phyloP scores from a whole-genome alignment of 2,797 vertebrate species.

The Acanthurus lineatus region DNA sequence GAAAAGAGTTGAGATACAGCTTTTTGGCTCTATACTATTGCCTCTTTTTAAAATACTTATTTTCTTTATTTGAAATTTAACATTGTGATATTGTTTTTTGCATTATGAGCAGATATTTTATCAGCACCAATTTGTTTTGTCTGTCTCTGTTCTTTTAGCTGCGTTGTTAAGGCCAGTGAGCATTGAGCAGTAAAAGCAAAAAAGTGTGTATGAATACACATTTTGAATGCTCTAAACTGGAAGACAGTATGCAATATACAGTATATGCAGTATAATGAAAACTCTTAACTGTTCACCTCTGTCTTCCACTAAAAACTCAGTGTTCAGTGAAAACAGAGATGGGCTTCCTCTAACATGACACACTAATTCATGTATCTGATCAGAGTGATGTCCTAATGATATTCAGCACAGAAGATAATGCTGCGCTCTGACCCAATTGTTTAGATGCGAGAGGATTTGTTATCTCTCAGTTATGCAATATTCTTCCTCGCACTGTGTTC shows the following conservation, averaged over 20 bases:
- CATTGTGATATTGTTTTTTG: too few species aligned
- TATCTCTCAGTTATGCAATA: slow-evolving; percentile 71
- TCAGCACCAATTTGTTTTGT: too few species aligned
- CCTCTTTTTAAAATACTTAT: too few species aligned
- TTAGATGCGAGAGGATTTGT: slow-evolving; percentile 63
- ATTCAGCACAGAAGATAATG: slow-evolving; percentile 47
- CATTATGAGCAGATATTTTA: too few species aligned
- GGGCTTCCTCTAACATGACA: slow-evolving; percentile 20
- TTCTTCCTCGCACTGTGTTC: slow-evolving; percentile 62
- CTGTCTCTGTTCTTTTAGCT: too few species aligned
- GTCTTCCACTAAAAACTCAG: too few species aligned
- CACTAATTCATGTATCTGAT: slow-evolving; percentile 39
- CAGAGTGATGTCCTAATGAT: slow-evolving; percentile 39
- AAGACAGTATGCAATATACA: slow-evolving; percentile 6
- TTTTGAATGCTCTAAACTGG: background rate
- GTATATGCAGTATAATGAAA: slow-evolving; percentile 7
- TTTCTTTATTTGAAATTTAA: too few species aligned
- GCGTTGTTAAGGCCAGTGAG: background rate
- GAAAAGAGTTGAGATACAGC: too few species aligned
- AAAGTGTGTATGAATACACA: background rate
- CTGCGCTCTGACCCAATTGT: slow-evolving; percentile 66
- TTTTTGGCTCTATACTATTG: too few species aligned
- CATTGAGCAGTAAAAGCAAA: background rate
- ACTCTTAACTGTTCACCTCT: too few species aligned
- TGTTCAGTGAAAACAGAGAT: background rate